A percentile compares a stretch with the other conserved stretches of the same genome.
These are phyloP conservation scores for Machimus rusticus DNA, from an alignment of 2,888 invertebrate species.

Conservation along the genomic window DNA sequence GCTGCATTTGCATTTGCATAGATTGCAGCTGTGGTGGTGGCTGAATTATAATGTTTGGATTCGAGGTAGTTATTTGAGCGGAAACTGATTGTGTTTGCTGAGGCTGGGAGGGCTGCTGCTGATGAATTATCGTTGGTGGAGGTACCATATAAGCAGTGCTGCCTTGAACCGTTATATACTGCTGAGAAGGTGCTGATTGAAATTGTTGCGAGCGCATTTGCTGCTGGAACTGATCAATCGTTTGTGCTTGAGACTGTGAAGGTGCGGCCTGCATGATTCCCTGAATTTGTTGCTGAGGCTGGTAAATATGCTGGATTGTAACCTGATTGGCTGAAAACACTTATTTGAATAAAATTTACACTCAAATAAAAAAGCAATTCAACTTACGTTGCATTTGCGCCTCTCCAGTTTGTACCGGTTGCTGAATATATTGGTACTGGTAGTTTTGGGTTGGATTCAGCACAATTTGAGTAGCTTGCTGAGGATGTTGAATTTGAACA, in stretches of 20 bases:
- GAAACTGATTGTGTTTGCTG: conserved; percentile 39
- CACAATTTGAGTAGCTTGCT: conserved; percentile 48
- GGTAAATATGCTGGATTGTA: conserved; percentile 51
- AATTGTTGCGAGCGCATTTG: conserved; percentile 46
- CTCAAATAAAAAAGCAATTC: not conserved
- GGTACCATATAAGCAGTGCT: conserved; percentile 51
- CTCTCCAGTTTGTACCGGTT: conserved; percentile 44
- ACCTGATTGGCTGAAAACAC: conserved; percentile 47
- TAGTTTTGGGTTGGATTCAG: conserved; percentile 50
- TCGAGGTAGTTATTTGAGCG: conserved; percentile 35
- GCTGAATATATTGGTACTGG: conserved; percentile 51
- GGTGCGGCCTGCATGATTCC: conserved; percentile 48
- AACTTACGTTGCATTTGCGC: conserved; percentile 46
- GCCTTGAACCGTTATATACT: conserved; percentile 50
- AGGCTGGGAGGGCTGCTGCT: conserved; percentile 42
- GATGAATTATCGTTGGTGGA: conserved; percentile 49
- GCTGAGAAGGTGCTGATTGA: conserved; percentile 47
- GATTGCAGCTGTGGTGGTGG: conserved; percentile 47
- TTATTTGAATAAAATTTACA: not conserved
- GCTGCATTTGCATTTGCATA: conserved; percentile 48
- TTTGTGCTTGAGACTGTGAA: conserved; percentile 2
- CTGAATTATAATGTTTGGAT: conserved; percentile 49
- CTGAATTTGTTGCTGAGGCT: conserved; percentile 50
- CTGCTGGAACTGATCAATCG: conserved; percentile 44
- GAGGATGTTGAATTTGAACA: conserved; percentile 48